phyloP scores from a whole-genome alignment of 2,113 vertebrate genomes.

The Lanius ludovicianus region DNA sequence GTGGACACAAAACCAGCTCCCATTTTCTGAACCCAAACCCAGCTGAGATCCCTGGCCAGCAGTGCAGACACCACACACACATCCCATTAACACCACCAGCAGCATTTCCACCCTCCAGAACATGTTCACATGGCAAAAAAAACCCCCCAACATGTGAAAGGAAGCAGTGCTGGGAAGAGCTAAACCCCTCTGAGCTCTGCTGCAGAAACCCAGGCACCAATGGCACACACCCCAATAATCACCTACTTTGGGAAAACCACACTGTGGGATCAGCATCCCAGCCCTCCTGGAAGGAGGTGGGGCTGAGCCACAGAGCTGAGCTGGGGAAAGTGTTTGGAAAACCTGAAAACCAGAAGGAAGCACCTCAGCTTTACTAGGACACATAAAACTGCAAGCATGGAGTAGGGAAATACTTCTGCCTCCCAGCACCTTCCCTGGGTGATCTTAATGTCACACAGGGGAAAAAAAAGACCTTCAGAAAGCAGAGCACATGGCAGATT shows the following conservation, averaged over 20 bases:
- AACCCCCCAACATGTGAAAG: background rate
- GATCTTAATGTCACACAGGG: background rate
- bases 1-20: background rate
- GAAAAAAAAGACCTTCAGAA: background rate
- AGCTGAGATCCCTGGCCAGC: background rate
- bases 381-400: conserved; percentile 13
- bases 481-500: background rate
- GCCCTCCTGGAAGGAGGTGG: conserved; percentile 35
- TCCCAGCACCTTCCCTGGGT: background rate
- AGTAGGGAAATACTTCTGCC: background rate
- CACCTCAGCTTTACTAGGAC: background rate
- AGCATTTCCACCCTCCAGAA: background rate
- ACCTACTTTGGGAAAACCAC: conserved; percentile 65
- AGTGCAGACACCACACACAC: background rate
- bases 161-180: background rate
- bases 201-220: background rate
- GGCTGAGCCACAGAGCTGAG: background rate
- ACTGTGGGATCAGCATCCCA: conserved; percentile 50
- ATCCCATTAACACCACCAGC: background rate
- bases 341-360: conserved; percentile 32
- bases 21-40: background rate
- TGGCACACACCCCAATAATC: conserved; percentile 61
- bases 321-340: conserved; percentile 9
- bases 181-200: background rate
- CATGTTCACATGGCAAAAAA: background rate